These are phyloP conservation scores for Cheilosia soror DNA, from an alignment of 2,888 invertebrate species.

Conservation along the genomic window DNA sequence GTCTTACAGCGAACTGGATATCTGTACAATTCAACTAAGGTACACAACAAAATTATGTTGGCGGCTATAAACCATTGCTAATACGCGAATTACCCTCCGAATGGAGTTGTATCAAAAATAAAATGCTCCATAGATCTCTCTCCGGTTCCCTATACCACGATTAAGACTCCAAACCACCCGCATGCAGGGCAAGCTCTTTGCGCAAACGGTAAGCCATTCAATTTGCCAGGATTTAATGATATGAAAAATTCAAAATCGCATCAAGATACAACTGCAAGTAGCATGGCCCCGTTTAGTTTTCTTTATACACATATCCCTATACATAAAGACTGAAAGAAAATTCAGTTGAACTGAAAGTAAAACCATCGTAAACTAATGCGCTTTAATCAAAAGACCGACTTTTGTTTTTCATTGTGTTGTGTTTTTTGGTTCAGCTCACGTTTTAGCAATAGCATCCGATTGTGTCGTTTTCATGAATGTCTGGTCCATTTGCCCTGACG, in stretches of 20 bases:
- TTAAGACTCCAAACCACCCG: conserved; percentile 12
- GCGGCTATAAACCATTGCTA: background rate
- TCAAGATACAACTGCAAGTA: conserved; percentile 45
- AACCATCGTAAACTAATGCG: conserved; percentile 58
- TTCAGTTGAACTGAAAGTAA: conserved; percentile 57
- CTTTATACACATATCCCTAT: background rate
- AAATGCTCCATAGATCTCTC: conserved; percentile 22
- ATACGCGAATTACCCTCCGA: background rate
- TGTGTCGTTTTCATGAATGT: conserved; percentile 56
- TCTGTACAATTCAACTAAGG: background rate
- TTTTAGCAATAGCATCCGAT: conserved; percentile 69
- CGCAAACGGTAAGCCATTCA: conserved; percentile 40
- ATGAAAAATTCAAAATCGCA: conserved; percentile 57
- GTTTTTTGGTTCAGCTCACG: conserved; percentile 45
- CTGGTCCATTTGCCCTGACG: conserved; percentile 36
- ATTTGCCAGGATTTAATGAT: conserved; percentile 64
- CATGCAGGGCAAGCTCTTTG: conserved; percentile 3
- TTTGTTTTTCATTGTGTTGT: conserved; percentile 29
- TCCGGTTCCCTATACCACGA: conserved; percentile 17
- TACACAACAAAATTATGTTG: background rate
- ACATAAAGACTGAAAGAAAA: background rate
- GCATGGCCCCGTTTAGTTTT: conserved; percentile 22
- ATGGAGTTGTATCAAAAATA: background rate
- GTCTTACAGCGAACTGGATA: conserved; percentile 4
- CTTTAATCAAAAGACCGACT: conserved; percentile 62